Percentiles rank a stretch among this genome's conserved stretches.
Conservation (phyloP, 1,140 invertebrate species). For the Ceratina australensis region DNA sequence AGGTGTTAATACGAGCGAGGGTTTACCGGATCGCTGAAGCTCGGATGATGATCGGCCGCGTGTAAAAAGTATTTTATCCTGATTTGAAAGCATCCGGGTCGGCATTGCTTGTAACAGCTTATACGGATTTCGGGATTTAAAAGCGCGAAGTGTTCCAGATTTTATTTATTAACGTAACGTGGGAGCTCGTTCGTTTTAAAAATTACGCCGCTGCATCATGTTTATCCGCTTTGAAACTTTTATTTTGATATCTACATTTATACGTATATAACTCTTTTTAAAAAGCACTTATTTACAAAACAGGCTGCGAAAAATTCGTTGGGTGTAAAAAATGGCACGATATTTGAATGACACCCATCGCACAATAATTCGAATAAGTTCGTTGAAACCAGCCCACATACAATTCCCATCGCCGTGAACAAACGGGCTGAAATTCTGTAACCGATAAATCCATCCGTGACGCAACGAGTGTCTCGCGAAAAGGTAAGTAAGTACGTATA, state of each 20-base stretch:
- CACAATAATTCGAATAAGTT: neutral
- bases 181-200: too few species aligned
- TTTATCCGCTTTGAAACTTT: too few species aligned
- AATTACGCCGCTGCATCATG: too few species aligned
- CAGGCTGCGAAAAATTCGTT: too few species aligned
- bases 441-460: slow-evolving; percentile 9
- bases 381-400: neutral
- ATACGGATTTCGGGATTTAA: too few species aligned
- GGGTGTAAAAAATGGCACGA: neutral
- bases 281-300: too few species aligned
- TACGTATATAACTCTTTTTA: too few species aligned
- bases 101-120: too few species aligned
- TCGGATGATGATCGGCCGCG: neutral
- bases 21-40: neutral
- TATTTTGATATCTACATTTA: too few species aligned
- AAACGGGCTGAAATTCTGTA: neutral
- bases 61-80: neutral
- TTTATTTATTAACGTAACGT: too few species aligned
- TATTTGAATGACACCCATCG: slow-evolving; percentile 3
- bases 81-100: too few species aligned
- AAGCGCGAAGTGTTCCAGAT: too few species aligned
- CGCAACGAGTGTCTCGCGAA: slow-evolving; percentile 15
- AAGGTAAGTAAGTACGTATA: neutral
- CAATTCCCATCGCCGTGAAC: neutral
- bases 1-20: neutral